Conservation (phyloP, 2,888 invertebrate species). For the Calameuta idolon region DNA sequence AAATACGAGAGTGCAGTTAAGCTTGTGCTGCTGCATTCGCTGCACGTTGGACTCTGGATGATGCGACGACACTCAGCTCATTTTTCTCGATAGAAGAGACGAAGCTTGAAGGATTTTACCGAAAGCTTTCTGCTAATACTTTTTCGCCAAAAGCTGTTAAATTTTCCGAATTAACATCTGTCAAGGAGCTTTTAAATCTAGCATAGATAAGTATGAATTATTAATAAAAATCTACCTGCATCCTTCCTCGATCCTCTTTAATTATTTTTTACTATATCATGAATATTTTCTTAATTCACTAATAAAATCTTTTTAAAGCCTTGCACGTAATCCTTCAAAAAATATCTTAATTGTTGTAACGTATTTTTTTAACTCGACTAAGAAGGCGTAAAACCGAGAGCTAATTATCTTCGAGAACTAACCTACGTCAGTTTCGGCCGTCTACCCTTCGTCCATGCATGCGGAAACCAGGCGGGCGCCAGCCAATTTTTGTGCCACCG, state of each 20-base stretch:
- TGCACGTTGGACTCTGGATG: neutral
- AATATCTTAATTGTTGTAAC: neutral
- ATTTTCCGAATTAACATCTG: neutral
- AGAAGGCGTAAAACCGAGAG: too few relatives aligned
- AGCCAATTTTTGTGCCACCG: too few relatives aligned
- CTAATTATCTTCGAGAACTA: too few relatives aligned
- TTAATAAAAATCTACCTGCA: too few relatives aligned
- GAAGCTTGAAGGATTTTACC: neutral
- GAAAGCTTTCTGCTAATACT: neutral
- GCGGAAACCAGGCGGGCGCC: too few relatives aligned
- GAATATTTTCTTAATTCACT: neutral
- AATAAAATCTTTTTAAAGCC: neutral
- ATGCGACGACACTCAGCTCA: neutral
- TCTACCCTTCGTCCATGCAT: too few relatives aligned
- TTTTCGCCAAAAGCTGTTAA: neutral
- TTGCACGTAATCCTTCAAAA: neutral
- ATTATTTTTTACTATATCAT: too few relatives aligned
- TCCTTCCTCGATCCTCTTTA: too few relatives aligned
- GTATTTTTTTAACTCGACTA: too few relatives aligned
- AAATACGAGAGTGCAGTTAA: neutral
- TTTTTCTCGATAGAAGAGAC: neutral
- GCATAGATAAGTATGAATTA: too few relatives aligned
- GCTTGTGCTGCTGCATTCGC: neutral
- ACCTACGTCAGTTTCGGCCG: too few relatives aligned
- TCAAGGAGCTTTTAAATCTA: too few relatives aligned